phyloP scores from a whole-genome alignment of 2,113 vertebrate species.

The Aix galericulata region DNA sequence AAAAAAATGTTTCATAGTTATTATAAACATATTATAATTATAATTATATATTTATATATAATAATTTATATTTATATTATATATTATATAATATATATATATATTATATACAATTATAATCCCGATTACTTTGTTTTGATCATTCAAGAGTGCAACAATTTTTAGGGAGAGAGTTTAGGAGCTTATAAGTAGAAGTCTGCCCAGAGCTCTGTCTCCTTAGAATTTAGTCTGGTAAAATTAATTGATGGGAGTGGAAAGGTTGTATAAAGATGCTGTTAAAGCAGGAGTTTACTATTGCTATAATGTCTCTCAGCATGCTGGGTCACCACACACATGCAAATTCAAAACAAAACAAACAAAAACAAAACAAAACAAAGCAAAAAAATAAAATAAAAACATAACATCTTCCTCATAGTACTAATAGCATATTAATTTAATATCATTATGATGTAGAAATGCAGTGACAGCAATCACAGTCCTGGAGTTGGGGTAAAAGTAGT shows the following conservation, averaged over 20 bases:
- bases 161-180: background rate
- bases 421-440: slow-evolving; percentile 20
- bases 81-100: no score
- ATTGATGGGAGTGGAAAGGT: background rate
- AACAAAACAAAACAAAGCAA: no score
- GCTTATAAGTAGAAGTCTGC: background rate
- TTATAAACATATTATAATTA: slow-evolving; percentile 17
- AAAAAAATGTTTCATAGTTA: background rate
- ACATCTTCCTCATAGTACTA: background rate
- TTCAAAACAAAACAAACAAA: background rate
- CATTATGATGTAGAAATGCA: slow-evolving; percentile 20
- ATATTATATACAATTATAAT: no score
- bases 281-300: background rate
- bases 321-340: slow-evolving; percentile 10
- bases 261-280: background rate
- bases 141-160: background rate
- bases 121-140: background rate
- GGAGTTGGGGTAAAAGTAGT: background rate
- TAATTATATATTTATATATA: no score
- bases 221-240: background rate
- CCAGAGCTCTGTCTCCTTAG: background rate
- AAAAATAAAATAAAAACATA: background rate
- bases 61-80: no score
- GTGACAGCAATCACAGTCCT: background rate
- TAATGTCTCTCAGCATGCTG: background rate